These are phyloP conservation scores for Syngnathus acus DNA, from an alignment of 2,797 vertebrate species.

Conservation along the genomic window DNA sequence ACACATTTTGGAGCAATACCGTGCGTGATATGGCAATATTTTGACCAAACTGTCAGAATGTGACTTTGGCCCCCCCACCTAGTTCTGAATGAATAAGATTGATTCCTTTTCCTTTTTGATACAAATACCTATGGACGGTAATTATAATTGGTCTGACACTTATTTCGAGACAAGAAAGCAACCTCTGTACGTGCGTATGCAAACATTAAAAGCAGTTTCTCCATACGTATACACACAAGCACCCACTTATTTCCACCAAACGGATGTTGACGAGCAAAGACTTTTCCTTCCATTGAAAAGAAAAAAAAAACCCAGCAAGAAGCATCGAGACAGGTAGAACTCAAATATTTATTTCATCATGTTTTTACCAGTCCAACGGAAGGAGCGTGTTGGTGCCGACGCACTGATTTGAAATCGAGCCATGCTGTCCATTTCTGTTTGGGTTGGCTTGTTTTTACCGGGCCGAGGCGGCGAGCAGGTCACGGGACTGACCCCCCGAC, in stretches of 20 bases:
- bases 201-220: background rate
- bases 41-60: too few relatives aligned
- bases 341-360: constrained; percentile 64
- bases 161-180: too few relatives aligned
- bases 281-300: constrained; percentile 22
- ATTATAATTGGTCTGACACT: too few relatives aligned
- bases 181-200: background rate
- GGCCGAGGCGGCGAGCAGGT: constrained; percentile 15
- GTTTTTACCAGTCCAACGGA: constrained; percentile 59
- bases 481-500: constrained; percentile 14
- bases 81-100: too few relatives aligned
- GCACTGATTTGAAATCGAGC: constrained; percentile 21
- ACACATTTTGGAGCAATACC: too few relatives aligned
- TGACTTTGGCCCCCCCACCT: too few relatives aligned
- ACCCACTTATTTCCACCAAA: background rate
- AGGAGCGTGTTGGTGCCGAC: constrained; percentile 15
- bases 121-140: too few relatives aligned
- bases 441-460: constrained; percentile 16
- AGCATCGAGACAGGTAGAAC: constrained; percentile 51
- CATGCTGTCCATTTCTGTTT: constrained; percentile 19
- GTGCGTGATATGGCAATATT: too few relatives aligned
- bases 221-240: background rate
- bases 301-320: constrained; percentile 27
- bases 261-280: constrained; percentile 24
- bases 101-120: too few relatives aligned